Conservation (phyloP, 2,797 vertebrate species). For the Miichthys miiuy region DNA sequence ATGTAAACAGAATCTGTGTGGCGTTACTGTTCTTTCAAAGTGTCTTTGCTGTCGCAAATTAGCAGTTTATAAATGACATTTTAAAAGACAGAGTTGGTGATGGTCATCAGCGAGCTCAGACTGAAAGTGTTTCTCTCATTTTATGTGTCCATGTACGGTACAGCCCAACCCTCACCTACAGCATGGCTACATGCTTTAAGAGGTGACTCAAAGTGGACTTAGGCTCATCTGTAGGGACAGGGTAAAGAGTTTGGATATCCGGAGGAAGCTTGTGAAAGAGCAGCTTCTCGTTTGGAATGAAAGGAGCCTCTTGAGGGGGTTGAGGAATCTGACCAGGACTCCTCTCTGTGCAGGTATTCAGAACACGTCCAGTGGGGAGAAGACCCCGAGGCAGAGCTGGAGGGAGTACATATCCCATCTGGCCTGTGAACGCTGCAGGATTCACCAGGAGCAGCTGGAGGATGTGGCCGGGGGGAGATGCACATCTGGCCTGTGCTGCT, state of each 20-base stretch:
- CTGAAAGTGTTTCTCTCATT: too few species aligned
- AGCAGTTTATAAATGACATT: neutral
- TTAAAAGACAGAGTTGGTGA: neutral
- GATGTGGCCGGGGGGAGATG: neutral
- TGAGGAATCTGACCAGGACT: neutral
- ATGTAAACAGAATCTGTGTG: neutral
- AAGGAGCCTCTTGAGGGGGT: neutral
- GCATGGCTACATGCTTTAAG: neutral
- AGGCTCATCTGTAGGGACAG: too few species aligned
- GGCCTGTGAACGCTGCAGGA: neutral
- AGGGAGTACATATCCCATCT: neutral
- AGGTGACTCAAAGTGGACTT: neutral
- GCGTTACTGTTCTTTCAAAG: too few species aligned
- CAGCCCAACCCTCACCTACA: too few species aligned
- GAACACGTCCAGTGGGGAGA: neutral
- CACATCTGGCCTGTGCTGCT: neutral
- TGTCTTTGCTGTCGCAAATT: neutral
- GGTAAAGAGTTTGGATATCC: too few species aligned
- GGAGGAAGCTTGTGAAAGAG: too few species aligned
- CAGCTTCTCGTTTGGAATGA: too few species aligned
- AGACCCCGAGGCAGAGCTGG: neutral
- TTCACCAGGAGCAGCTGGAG: too few species aligned
- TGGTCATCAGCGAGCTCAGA: too few species aligned
- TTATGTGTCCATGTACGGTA: too few species aligned
- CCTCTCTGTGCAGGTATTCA: neutral